Evolutionary conservation across 2,113 vertebrate species (phyloP).

Genomic region (Ciconia boyciana): DNA sequence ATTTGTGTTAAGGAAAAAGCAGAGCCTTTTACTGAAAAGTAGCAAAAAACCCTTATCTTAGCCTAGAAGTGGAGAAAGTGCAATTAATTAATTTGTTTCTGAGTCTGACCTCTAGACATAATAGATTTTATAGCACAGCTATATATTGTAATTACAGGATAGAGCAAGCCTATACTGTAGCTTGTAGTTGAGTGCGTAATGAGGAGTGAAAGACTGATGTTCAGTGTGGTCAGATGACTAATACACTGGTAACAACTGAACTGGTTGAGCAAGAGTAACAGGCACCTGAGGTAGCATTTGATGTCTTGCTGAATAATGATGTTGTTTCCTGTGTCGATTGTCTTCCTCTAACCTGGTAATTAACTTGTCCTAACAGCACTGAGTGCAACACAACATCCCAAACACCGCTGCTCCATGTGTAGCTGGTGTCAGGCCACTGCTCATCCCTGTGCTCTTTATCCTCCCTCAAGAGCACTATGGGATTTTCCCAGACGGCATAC

Average conservation of each 20-base stretch:
- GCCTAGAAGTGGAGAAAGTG: slow-evolving; percentile 29
- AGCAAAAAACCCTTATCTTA: slow-evolving; percentile 9
- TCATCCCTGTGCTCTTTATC: not conserved
- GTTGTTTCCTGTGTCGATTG: slow-evolving; percentile 13
- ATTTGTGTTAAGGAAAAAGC: not conserved
- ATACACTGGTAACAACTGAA: slow-evolving; percentile 1
- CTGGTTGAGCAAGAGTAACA: slow-evolving; percentile 33
- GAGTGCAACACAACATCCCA: not conserved
- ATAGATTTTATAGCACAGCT: not conserved
- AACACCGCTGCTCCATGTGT: not conserved
- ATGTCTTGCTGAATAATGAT: slow-evolving; percentile 24
- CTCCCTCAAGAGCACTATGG: not conserved
- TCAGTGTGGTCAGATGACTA: slow-evolving; percentile 36
- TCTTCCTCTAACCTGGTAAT: not conserved
- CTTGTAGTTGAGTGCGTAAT: slow-evolving; percentile 2
- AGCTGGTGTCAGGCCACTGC: not conserved
- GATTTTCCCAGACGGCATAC: not conserved
- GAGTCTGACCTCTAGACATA: slow-evolving; percentile 13
- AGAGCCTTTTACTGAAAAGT: not conserved
- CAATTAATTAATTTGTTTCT: slow-evolving; percentile 52
- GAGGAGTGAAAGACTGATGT: slow-evolving; percentile 46
- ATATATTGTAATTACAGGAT: slow-evolving; percentile 37
- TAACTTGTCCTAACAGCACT: slow-evolving; percentile 18
- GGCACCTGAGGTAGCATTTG: slow-evolving; percentile 2
- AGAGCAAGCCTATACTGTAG: not conserved